A percentile compares a stretch with the other conserved stretches of the same genome.
These are phyloP conservation scores for Lottia scabra DNA, from an alignment of 2,888 invertebrate species.

Conservation along the genomic window DNA sequence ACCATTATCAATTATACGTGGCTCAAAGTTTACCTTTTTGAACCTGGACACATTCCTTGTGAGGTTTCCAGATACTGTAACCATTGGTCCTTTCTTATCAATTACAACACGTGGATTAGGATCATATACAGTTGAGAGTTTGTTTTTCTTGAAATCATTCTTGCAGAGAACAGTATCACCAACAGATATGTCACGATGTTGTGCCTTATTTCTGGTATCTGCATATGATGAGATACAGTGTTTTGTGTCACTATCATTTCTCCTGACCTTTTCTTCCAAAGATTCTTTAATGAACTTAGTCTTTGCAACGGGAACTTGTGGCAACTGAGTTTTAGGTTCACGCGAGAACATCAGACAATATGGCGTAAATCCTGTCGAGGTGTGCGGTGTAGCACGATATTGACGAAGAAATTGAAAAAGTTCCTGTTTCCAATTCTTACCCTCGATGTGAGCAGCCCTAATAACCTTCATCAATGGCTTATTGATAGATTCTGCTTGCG, in stretches of 20 bases:
- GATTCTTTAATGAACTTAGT: neutral
- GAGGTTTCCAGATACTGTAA: neutral
- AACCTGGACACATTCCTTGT: neutral
- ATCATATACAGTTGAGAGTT: neutral
- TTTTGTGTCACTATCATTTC: neutral
- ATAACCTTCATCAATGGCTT: slow-evolving; percentile 10
- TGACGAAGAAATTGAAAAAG: slow-evolving; percentile 8
- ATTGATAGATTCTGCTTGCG: slow-evolving; percentile 10
- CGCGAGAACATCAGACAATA: neutral
- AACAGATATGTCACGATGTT: neutral
- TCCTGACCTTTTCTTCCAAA: neutral
- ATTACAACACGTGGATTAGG: neutral
- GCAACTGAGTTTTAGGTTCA: slow-evolving; percentile 4
- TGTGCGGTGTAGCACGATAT: slow-evolving; percentile 7
- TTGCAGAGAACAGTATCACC: neutral
- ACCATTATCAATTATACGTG: too few relatives aligned
- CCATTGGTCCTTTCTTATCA: neutral
- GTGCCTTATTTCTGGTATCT: neutral
- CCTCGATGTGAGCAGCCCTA: slow-evolving; percentile 7
- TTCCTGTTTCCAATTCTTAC: slow-evolving; percentile 7
- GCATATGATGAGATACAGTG: neutral
- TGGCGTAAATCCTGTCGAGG: slow-evolving; percentile 4
- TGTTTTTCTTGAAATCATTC: neutral
- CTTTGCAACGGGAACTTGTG: neutral
- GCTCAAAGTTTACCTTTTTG: neutral